Conservation (phyloP, 2,113 vertebrate genomes). For the Porphyrio hochstetteri region DNA sequence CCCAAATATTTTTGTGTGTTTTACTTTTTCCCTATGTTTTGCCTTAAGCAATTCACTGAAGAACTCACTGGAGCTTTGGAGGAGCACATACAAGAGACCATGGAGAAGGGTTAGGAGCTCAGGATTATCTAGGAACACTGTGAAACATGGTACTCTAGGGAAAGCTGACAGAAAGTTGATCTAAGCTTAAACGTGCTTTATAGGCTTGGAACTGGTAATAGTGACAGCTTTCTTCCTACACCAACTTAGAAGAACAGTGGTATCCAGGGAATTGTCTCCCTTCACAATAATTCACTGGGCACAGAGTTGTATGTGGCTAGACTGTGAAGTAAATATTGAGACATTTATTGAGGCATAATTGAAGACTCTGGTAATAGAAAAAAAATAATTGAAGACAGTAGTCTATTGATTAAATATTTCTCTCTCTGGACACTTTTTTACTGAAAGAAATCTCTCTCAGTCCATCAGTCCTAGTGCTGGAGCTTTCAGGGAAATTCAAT, state of each 20-base stretch:
- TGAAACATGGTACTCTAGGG: background rate
- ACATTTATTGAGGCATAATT: background rate
- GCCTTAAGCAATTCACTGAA: background rate
- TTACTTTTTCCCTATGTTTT: background rate
- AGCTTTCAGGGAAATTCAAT: background rate
- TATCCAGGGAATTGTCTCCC: background rate
- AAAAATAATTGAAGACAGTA: background rate
- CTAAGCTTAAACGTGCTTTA: background rate
- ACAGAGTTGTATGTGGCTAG: background rate
- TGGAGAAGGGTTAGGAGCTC: background rate
- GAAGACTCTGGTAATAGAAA: background rate
- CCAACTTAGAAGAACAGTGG: background rate
- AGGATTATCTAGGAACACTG: background rate
- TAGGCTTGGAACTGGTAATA: background rate
- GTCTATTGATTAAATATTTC: background rate
- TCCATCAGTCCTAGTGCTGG: background rate
- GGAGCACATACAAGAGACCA: background rate
- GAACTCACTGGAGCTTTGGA: background rate
- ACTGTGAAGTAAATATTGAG: background rate
- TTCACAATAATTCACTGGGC: background rate
- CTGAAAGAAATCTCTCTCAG: background rate
- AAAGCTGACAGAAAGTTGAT: background rate
- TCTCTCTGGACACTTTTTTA: background rate
- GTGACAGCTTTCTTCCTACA: background rate
- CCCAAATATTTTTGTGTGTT: background rate